Base-by-base conservation (phyloP, 1,140 invertebrate species). In the Achatina immaculata region DNA sequence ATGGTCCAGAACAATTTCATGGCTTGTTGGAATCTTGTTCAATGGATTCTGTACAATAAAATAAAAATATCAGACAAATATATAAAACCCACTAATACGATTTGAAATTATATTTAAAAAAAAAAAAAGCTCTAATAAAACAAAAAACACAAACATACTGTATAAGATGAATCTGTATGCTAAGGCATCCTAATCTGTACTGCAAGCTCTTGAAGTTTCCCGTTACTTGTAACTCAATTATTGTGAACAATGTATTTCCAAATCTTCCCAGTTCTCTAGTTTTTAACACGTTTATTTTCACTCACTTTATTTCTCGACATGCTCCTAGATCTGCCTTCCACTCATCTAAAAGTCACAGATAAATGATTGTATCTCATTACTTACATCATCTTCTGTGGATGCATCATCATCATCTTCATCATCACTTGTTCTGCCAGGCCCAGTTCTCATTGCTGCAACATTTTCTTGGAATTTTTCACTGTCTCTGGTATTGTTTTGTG, bases 1-100 rank as follows among this genome's bases (percentile, higher is more conserved):
- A 92, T 98, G 97, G 62, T 93, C 93, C 93, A 99, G 94, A 83
- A 94, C 92, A 2, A 97, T 94, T 91, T 98, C 95, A 89, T 96
- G 94, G 55, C 93, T 94, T 73, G 94, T 93, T 1, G 97, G 97
- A 85, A 98, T 95, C 83, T 92, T 93, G 42, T 93, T 93, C 69
- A 88, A 86, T 43, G 90, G 83, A 76, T 82, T 86, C 88, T 92
- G 80, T 42, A 86, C 83, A 81, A 75, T 51, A 93, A 43, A 94
- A 89, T 3, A 89, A 62, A 24, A 42, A 42, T 42, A 21, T 55
- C 28, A 79, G 40, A 19, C 36, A 68, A 40, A 80, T 43, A 38
- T 45, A 62, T 74, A 38, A 51, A 76, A n/a, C 28, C n/a, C 7
- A 14, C 62, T 11, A 65, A 6, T 71, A n/a, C 11, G 16, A 11